Base-by-base conservation (phyloP, 2,888 invertebrate species). In the Diarsia dahlii region DNA sequence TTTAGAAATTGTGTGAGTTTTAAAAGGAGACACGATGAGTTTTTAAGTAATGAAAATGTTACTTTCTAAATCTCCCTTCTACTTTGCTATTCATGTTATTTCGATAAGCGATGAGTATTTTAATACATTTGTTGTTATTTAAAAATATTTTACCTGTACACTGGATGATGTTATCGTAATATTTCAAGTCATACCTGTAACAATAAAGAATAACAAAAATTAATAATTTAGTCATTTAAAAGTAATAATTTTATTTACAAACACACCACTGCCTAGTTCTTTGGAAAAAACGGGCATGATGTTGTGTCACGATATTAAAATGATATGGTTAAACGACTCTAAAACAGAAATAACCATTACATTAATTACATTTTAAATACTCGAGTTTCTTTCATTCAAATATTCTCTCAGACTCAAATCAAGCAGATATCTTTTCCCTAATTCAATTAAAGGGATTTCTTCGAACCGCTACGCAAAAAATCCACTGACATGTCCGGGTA, bases 141-240 rank as follows among this genome's bases (percentile, higher is more conserved):
- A 9, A 0, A 62, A 48, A 68, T 64, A 54, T 46, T 50, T 63
- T 82, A 81, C 82, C 81, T 78, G 18, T 18, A 10, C 2, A 1
- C 4, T 10, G 28, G 20, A 9, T 45, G 52, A 28, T 62, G 34
- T 15, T 2, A 20, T 46, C 39, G n/a, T 6, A 20, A 34, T 9
- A 15, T 54, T 62, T 50, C 46, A 28, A 56, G n/a, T 0, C 74
- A 70, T 84, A 84, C 83, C 83, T 84, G 83, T 6, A 84, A 81
- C 72, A 84, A 84, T 12, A 62, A 56, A 63, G 12, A 68, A 34
- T 69, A 54, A 46, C 10, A 62, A 48, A 28, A 1, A 52, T 80
- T 3, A 82, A n/a, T 71, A 15, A 65, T 46, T 54, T 18, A 34
- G 58, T 1, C 10, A 60, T 18, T 34, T 9, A 34, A 18, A 58